A percentile compares a stretch with the other conserved stretches of the same genome.
phyloP scores from a whole-genome alignment of 2,888 invertebrate genomes.

The Leptopilina myrica region DNA sequence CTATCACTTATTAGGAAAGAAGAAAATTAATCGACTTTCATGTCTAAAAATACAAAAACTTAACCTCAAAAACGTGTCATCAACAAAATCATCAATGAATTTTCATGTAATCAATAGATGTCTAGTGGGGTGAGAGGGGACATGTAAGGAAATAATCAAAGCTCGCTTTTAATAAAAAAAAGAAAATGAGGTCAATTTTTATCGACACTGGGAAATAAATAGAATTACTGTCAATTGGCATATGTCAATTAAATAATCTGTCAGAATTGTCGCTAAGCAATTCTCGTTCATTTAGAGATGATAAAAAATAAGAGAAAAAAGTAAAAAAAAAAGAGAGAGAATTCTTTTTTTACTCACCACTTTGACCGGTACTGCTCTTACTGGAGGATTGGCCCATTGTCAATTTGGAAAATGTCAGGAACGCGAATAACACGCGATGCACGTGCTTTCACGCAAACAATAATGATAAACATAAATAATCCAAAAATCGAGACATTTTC shows the following conservation, averaged over 20 bases:
- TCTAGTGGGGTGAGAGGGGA: slow-evolving; percentile 43
- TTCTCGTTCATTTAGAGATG: not conserved
- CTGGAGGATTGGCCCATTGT: slow-evolving; percentile 75
- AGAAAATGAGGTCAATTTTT: slow-evolving; percentile 54
- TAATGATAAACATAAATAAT: slow-evolving; percentile 53
- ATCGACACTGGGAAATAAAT: slow-evolving; percentile 41
- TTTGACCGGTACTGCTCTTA: slow-evolving; percentile 70
- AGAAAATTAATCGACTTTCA: not conserved
- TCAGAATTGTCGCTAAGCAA: slow-evolving; percentile 35
- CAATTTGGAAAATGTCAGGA: slow-evolving; percentile 53
- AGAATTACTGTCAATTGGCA: slow-evolving; percentile 55
- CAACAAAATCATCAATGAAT: slow-evolving; percentile 19
- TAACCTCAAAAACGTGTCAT: slow-evolving; percentile 42
- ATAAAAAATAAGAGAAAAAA: slow-evolving; percentile 1
- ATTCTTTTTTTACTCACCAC: slow-evolving; percentile 66
- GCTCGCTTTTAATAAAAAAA: slow-evolving; percentile 40
- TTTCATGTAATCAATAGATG: slow-evolving; percentile 4
- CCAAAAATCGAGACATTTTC: slow-evolving; percentile 65
- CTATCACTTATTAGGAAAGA: not conserved
- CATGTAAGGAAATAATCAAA: slow-evolving; percentile 51
- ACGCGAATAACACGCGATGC: slow-evolving; percentile 44
- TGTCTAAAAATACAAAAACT: slow-evolving; percentile 21
- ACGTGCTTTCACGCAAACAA: slow-evolving; percentile 45
- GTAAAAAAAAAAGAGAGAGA: slow-evolving; percentile 16
- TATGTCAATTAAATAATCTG: slow-evolving; percentile 58